phyloP scores from a whole-genome alignment of 2,888 invertebrate genomes.

The Phalera bucephala region DNA sequence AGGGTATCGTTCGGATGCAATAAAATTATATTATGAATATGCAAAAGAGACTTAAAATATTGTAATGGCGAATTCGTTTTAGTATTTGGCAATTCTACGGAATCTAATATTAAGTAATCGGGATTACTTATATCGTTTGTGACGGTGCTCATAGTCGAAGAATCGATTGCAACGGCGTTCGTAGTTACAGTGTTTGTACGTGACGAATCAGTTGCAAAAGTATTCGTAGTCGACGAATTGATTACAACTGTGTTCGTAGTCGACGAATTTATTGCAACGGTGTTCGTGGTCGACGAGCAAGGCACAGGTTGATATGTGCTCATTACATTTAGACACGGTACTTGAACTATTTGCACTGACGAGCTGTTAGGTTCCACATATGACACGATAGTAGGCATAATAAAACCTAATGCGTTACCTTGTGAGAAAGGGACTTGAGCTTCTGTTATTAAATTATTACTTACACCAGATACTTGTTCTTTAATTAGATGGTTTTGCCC shows the following conservation, averaged over 20 bases:
- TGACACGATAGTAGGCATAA: constrained; percentile 10
- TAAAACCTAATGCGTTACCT: constrained; percentile 5
- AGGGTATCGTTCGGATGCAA: constrained; percentile 35
- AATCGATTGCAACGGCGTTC: too few species aligned
- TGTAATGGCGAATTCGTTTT: constrained; percentile 57
- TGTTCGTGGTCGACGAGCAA: constrained; percentile 1
- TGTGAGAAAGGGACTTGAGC: constrained; percentile 12
- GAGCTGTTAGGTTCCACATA: constrained; percentile 1
- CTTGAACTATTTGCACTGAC: constrained; percentile 9
- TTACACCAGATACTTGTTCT: constrained; percentile 11
- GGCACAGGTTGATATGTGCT: constrained; percentile 5
- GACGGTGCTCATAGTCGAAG: constrained; percentile 3
- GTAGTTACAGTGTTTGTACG: too few species aligned
- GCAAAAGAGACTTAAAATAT: constrained; percentile 56
- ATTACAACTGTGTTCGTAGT: not conserved
- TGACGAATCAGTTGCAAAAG: not conserved
- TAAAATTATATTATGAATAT: constrained; percentile 50
- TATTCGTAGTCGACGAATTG: not conserved
- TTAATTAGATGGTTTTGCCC: constrained; percentile 32
- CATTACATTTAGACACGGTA: not conserved
- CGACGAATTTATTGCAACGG: not conserved
- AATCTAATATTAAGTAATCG: constrained; percentile 49
- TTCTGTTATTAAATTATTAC: constrained; percentile 4
- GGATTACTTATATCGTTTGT: constrained; percentile 2
- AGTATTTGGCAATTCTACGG: constrained; percentile 59